Evolutionary conservation across 1,140 invertebrate species (phyloP), one percentile per base, ranked within the genome.

Genomic region (Dreissena polymorpha): DNA sequence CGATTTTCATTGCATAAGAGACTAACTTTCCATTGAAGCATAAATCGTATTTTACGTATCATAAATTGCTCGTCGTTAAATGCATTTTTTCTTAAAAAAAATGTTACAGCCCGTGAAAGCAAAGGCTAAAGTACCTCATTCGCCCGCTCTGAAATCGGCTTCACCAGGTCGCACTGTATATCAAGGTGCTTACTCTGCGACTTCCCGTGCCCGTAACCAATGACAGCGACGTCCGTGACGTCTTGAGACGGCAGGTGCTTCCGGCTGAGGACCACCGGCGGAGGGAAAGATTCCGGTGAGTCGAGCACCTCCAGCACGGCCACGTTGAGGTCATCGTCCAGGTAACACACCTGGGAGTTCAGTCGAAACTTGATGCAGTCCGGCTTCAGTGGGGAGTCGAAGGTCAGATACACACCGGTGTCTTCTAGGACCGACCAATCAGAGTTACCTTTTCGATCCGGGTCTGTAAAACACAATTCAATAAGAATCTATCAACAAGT

Each of bases 291-390:
- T 10, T 67, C 70, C 3, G 16, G 14, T 8, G 51, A 57, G 8
- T 13, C 23, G 23, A 50, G 49, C 29, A 82, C 50, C 55, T 82
- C 71, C 6, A 82, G 71, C n/a, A 82, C 57, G 23, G 79, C 79
- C 27, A 82, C 60, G 71, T 82, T 74, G 0, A 82, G 70, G 7
- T 73, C 50, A 23, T 82, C 79, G 21, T 82, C 71, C 18, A 82
- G 55, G 25, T 73, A 82, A 12, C 69, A 55, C 13, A 74, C 71
- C 18, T 71, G 70, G 21, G 27, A 51, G 60, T 50, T 67, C 3
- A 82, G 25, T 6, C 25, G 79, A 18, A 51, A 82, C 39, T 25
- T 65, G 21, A 10, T 18, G 2, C 51, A 12, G 29, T 74, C 21
- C 23, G 25, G 12, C 12, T 7, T 67, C 16, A 53, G 18, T 57